Conservation (phyloP, 2,888 invertebrate genomes). For the Tipula vernalis region DNA sequence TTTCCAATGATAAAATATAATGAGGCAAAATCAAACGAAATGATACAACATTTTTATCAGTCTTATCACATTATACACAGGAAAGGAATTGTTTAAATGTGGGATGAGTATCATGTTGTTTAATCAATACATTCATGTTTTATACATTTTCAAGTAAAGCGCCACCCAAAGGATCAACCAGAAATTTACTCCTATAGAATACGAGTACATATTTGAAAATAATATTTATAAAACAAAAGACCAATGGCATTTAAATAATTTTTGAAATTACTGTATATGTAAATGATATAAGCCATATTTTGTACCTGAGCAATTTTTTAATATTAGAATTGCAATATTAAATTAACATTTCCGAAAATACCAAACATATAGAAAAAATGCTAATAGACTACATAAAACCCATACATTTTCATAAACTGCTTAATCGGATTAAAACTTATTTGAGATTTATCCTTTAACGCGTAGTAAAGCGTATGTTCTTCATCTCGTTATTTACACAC, state of each 20-base stretch:
- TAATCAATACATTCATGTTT: background rate
- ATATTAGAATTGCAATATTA: too few species aligned
- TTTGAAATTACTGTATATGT: background rate
- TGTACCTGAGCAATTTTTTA: too few species aligned
- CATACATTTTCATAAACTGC: too few species aligned
- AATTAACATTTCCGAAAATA: too few species aligned
- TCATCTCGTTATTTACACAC: too few species aligned
- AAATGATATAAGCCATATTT: background rate
- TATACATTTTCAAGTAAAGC: background rate
- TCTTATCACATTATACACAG: background rate
- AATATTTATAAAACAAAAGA: background rate
- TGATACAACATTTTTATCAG: background rate
- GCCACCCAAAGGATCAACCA: background rate
- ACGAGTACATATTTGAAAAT: too few species aligned
- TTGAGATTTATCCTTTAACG: too few species aligned
- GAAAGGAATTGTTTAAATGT: background rate
- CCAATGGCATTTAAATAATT: background rate
- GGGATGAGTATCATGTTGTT: background rate
- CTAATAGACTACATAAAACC: too few species aligned
- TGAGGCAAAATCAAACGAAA: background rate
- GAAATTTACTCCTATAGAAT: background rate
- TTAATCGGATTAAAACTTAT: too few species aligned
- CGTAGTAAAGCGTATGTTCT: too few species aligned
- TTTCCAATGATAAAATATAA: background rate
- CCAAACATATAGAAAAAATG: too few species aligned